Conservation (phyloP, 2,797 vertebrate species). For the Tapirus indicus region DNA sequence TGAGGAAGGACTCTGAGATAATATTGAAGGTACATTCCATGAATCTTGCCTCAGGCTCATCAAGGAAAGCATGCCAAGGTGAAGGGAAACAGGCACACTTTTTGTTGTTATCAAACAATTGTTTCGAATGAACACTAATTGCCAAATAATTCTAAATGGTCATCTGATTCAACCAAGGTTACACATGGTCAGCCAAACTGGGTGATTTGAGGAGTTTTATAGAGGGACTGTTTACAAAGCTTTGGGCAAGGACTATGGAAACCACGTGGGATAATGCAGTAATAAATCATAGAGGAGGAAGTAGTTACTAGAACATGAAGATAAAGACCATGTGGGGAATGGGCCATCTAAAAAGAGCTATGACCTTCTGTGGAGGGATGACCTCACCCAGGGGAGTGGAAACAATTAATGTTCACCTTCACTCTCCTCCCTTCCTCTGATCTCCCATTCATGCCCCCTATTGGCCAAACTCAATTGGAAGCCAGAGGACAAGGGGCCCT, state of each 20-base stretch:
- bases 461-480: not conserved
- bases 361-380: not conserved
- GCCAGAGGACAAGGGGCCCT: not conserved
- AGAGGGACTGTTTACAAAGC: not conserved
- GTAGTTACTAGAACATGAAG: not conserved
- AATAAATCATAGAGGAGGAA: not conserved
- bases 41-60: not conserved
- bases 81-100: not conserved
- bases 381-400: not conserved
- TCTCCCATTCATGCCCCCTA: not conserved
- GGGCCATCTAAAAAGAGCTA: not conserved
- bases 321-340: not conserved
- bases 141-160: not conserved
- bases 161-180: not conserved
- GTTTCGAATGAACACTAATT: not conserved
- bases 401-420: not conserved
- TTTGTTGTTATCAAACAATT: not conserved
- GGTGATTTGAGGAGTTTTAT: not conserved
- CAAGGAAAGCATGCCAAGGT: not conserved
- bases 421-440: not conserved
- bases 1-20: not conserved
- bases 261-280: not conserved
- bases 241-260: not conserved
- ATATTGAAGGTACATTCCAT: not conserved
- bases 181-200: not conserved